A percentile compares a stretch with the other conserved stretches of the same genome.
Conservation (phyloP, 2,113 vertebrate genomes). For the Ctenodactylus gundi region DNA sequence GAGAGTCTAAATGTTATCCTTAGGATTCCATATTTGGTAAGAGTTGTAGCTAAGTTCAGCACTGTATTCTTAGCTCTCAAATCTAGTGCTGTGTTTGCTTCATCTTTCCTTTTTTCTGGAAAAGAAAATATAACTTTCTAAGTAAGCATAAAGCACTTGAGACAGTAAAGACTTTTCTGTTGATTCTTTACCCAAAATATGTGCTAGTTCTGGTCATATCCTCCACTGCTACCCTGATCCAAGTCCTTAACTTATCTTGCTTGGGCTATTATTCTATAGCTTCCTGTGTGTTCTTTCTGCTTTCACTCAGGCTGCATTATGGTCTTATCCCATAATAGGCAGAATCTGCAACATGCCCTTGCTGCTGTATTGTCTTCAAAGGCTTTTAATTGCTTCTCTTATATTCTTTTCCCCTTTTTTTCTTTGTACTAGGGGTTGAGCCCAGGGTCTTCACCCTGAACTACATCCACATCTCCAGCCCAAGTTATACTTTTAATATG, state of each 20-base stretch:
- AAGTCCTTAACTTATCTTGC: background rate
- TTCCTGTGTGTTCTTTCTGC: background rate
- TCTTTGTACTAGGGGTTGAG: no score
- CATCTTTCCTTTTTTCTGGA: background rate
- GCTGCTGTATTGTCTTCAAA: no score
- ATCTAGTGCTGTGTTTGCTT: slow-evolving; percentile 10
- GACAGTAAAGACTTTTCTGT: background rate
- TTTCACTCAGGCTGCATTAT: background rate
- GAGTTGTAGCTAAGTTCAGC: background rate
- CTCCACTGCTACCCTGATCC: background rate
- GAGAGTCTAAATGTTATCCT: background rate
- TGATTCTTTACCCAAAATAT: background rate
- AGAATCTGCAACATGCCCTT: background rate
- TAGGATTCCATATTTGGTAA: slow-evolving; percentile 9
- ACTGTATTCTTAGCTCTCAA: slow-evolving; percentile 10
- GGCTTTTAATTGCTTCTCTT: no score
- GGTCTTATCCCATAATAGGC: background rate
- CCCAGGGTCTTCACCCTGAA: no score
- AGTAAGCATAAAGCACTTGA: background rate
- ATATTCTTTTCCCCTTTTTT: no score
- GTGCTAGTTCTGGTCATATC: background rate
- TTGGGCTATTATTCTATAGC: background rate
- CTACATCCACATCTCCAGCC: no score
- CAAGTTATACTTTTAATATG: no score
- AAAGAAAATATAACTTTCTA: slow-evolving; percentile 4